A percentile compares a stretch with the other conserved stretches of the same genome.
Conservation (phyloP, 2,888 invertebrate species). For the Archaeoteleia sp. region DNA sequence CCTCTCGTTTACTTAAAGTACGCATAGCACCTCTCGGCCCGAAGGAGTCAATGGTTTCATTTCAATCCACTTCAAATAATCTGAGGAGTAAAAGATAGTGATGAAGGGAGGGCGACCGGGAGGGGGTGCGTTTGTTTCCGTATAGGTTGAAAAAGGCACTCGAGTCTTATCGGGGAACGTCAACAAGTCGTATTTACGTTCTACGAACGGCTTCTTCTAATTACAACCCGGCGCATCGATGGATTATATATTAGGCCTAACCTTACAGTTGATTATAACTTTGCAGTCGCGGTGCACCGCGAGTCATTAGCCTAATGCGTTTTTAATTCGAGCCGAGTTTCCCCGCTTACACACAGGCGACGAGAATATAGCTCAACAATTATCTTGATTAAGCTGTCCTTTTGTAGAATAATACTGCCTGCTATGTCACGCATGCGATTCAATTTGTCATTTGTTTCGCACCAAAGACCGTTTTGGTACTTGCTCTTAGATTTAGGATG, state of each 20-base stretch:
- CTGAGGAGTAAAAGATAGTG: too few species aligned
- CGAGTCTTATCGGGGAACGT: too few species aligned
- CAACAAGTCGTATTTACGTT: background rate
- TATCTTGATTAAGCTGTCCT: conserved; percentile 55
- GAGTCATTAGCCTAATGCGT: conserved; percentile 54
- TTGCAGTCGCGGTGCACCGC: conserved; percentile 20
- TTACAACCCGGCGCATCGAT: conserved; percentile 20
- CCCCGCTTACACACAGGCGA: background rate
- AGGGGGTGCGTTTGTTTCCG: too few species aligned
- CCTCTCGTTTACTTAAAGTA: too few species aligned
- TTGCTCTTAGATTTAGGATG: background rate
- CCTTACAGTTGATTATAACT: conserved; percentile 20
- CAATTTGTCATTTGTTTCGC: background rate
- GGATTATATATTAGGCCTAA: conserved; percentile 27
- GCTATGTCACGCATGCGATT: background rate
- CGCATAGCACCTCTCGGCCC: too few species aligned
- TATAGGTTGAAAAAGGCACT: too few species aligned
- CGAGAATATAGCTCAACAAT: conserved; percentile 43
- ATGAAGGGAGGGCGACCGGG: too few species aligned
- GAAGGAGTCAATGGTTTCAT: too few species aligned
- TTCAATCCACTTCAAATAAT: too few species aligned
- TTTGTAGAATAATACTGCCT: conserved; percentile 6
- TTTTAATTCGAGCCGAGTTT: conserved; percentile 50
- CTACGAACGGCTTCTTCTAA: background rate
- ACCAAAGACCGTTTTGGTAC: background rate